These are phyloP conservation scores for Drosophila setosimentum DNA, from an alignment of 2,888 invertebrate genomes.

Conservation along the genomic window DNA sequence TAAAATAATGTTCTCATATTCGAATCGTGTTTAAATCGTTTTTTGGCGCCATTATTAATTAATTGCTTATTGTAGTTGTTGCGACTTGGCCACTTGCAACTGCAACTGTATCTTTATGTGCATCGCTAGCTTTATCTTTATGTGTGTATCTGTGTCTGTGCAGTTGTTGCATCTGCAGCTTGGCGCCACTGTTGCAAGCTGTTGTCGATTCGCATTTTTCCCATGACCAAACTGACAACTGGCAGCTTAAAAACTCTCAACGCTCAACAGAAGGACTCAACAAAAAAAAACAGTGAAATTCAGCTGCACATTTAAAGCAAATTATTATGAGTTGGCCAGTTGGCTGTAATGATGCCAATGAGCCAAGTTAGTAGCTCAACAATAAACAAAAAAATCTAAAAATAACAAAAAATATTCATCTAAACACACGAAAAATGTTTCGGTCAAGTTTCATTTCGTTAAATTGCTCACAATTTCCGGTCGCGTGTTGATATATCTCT, in stretches of 20 bases:
- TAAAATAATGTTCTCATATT: constrained; percentile 50
- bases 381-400: constrained; percentile 17
- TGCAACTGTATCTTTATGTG: constrained; percentile 12
- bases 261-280: not conserved
- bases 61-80: constrained; percentile 34
- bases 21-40: constrained; percentile 25
- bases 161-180: constrained; percentile 20
- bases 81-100: constrained; percentile 1
- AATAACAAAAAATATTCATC: constrained; percentile 33
- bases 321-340: constrained; percentile 45
- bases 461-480: constrained; percentile 82
- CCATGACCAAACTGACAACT: constrained; percentile 31
- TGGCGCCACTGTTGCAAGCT: constrained; percentile 30
- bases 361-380: constrained; percentile 43
- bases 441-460: constrained; percentile 59
- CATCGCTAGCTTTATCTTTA: not conserved
- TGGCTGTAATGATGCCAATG: constrained; percentile 22
- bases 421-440: constrained; percentile 44
- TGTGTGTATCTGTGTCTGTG: constrained; percentile 25
- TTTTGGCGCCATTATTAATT: constrained; percentile 42
- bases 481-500: constrained; percentile 73
- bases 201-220: constrained; percentile 29
- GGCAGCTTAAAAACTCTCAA: not conserved
- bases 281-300: not conserved
- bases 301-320: constrained; percentile 67